Evolutionary conservation across 2,888 invertebrate genomes (phyloP).

Genomic region (Shargacucullia verbasci): DNA sequence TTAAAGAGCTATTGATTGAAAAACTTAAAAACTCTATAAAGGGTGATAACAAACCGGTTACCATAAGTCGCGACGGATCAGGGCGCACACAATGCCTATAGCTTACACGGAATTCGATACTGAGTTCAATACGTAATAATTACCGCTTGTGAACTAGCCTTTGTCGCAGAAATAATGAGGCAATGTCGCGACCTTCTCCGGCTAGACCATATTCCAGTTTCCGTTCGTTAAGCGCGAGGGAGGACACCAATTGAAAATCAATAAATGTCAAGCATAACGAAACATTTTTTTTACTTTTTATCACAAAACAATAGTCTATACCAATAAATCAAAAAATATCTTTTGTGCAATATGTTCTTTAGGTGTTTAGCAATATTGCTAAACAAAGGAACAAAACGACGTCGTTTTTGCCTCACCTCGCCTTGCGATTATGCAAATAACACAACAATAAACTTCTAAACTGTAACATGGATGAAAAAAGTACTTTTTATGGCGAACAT

Average conservation of each 20-base stretch:
- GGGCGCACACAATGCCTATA: slow-evolving; percentile 68
- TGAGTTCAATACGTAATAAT: slow-evolving; percentile 77
- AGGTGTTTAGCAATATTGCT: slow-evolving; percentile 75
- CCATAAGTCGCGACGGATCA: slow-evolving; percentile 66
- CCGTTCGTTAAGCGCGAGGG: slow-evolving; percentile 71
- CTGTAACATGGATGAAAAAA: slow-evolving; percentile 82
- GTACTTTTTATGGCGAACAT: slow-evolving; percentile 75
- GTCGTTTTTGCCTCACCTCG: slow-evolving; percentile 82
- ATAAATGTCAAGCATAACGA: slow-evolving; percentile 74
- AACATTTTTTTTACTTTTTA: slow-evolving; percentile 68
- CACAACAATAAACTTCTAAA: slow-evolving; percentile 83
- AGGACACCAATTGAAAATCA: slow-evolving; percentile 73
- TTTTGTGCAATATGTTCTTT: slow-evolving; percentile 80
- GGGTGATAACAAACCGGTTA: slow-evolving; percentile 77
- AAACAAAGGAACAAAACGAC: slow-evolving; percentile 81
- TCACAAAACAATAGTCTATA: slow-evolving; percentile 72
- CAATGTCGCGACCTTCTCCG: slow-evolving; percentile 79
- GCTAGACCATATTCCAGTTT: slow-evolving; percentile 72
- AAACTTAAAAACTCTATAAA: slow-evolving; percentile 68
- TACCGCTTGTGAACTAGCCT: slow-evolving; percentile 78
- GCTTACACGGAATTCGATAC: slow-evolving; percentile 69
- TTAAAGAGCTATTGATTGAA: slow-evolving; percentile 63
- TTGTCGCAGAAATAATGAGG: slow-evolving; percentile 78
- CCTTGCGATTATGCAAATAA: slow-evolving; percentile 87
- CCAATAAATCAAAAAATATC: slow-evolving; percentile 85